These are phyloP conservation scores for Loriculus beryllinus DNA, from an alignment of 2,797 vertebrate species.

Conservation along the genomic window DNA sequence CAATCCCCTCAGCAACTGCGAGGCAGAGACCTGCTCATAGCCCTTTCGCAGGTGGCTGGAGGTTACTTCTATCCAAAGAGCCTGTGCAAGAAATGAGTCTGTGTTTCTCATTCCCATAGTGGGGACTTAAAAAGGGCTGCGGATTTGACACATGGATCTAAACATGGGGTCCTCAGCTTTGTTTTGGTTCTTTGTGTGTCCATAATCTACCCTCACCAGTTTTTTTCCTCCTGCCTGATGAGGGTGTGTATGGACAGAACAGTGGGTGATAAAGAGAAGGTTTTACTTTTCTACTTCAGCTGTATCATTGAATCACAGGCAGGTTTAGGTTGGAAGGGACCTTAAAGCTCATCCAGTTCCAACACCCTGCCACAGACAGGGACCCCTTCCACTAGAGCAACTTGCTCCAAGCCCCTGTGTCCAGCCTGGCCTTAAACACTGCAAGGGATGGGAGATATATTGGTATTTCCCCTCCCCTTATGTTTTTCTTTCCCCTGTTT, in stretches of 20 bases:
- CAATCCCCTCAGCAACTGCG: slow-evolving; percentile 30
- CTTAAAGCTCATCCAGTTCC: background rate
- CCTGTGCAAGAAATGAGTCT: slow-evolving; percentile 4
- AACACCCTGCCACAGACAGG: background rate
- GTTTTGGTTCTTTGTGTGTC: rapidly evolving
- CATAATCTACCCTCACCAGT: rapidly evolving
- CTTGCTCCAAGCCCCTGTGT: background rate
- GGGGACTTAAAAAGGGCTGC: background rate
- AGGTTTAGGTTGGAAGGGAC: background rate
- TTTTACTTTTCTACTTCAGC: background rate
- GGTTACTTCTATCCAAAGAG: background rate
- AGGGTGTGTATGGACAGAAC: background rate
- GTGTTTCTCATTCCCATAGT: background rate
- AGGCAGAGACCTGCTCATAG: slow-evolving; percentile 50
- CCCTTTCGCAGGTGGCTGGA: background rate
- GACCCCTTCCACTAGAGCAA: background rate
- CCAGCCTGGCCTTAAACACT: background rate
- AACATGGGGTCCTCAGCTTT: background rate
- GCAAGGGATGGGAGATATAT: background rate
- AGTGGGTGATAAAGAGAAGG: background rate
- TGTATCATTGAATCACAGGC: background rate
- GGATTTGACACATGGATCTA: rapidly evolving
- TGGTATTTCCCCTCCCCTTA: background rate
- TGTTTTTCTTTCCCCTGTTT: background rate
- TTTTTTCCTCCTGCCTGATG: background rate